Percentiles rank a stretch among this genome's conserved stretches.
Evolutionary conservation across 2,888 invertebrate genomes (phyloP).

Genomic region (Campaea margaritaria): DNA sequence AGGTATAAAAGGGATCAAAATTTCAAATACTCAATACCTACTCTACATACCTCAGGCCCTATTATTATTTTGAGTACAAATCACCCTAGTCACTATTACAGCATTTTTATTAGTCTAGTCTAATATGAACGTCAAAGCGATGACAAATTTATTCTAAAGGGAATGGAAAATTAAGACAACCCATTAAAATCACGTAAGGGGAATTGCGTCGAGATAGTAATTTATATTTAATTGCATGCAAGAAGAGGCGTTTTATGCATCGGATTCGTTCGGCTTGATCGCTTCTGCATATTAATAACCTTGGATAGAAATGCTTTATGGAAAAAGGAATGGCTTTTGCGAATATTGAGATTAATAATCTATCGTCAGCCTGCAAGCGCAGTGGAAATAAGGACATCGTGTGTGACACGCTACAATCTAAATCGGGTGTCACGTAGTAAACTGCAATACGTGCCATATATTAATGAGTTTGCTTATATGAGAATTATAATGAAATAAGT

Average conservation of each 20-base stretch:
- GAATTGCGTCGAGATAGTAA: slow-evolving; percentile 16
- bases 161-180: slow-evolving; percentile 8
- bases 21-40: no score
- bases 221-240: slow-evolving; percentile 44
- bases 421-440: no score
- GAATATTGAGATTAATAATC: slow-evolving; percentile 7
- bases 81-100: no score
- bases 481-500: no score
- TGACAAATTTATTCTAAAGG: not conserved
- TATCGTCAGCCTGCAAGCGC: not conserved
- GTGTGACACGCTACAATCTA: no score
- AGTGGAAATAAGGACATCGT: not conserved
- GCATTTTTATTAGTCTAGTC: no score
- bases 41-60: no score
- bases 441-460: no score
- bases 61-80: no score
- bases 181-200: slow-evolving; percentile 14
- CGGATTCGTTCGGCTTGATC: slow-evolving; percentile 62
- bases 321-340: slow-evolving; percentile 27
- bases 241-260: slow-evolving; percentile 51
- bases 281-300: slow-evolving; percentile 69
- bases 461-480: no score
- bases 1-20: no score
- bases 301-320: slow-evolving; percentile 23
- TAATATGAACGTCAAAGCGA: not conserved